Base-by-base conservation (phyloP, 2,797 vertebrate species). In the Urocyon cinereoargenteus region DNA sequence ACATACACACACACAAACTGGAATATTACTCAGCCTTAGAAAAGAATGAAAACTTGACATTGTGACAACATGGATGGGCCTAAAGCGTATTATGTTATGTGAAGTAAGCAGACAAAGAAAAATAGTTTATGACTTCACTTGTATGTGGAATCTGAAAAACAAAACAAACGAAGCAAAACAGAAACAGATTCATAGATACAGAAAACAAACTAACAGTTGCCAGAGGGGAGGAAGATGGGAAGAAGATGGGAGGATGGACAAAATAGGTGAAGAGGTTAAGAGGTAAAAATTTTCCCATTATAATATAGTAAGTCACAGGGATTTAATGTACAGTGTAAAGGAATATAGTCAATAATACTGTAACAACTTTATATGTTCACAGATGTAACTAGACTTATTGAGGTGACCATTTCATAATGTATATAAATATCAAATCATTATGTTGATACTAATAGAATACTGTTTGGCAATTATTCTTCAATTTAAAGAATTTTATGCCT, bases 401-500 rank as follows among this genome's bases (percentile, higher is more conserved):
- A n/a, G 51, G 31, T 34, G 16, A 79, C 31, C 31, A n/a, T 79
- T 79, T 79, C 19, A 21, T 55, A 34, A 55, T 53, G 11, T 22
- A 55, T 55, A 55, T 79, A 79, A 79, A 55, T 55, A 79, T 22
- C 51, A 79, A 55, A 79, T 55, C 77, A 55, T 19, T 55, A 13
- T 53, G 31, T 78, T 78, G 77, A 79, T 53, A 79, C 31, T 79
- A 79, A 53, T 51, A 51, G 5, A 73, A 40, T 19, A 78, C 31
- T n/a, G 45, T 77, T 51, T 5, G 11, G 55, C 51, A 79, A 79
- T 79, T 79, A 55, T n/a, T 78, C 77, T n/a, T 34, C 51, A n/a
- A 79, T 55, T 31, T 77, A 77, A 78, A 96, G 21, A 83, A 7
- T 79, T 93, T 91, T 68, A 90, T 87, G 28, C 10, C 36, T 66